phyloP scores from a whole-genome alignment of 2,113 vertebrate species.

The Hymenochirus boettgeri region DNA sequence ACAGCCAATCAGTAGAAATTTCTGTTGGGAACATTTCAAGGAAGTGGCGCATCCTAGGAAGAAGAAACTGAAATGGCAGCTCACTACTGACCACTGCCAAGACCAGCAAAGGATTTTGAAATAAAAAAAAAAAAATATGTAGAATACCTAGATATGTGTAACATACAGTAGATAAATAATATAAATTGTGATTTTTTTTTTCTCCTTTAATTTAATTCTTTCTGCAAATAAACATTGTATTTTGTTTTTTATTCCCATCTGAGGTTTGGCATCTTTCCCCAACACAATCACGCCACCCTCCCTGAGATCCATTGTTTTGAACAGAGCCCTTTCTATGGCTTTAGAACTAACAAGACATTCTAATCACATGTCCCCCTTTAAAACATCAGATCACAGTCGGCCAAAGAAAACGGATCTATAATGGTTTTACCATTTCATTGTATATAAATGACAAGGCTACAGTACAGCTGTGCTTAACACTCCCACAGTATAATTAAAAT shows the following conservation, averaged over 20 bases:
- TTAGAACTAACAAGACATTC: background rate
- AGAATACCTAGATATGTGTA: too few species aligned
- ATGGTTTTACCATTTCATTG: too few species aligned
- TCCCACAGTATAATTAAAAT: constrained; percentile 31
- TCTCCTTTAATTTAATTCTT: background rate
- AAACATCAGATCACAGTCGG: background rate
- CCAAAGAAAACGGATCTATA: background rate
- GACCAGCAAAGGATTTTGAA: too few species aligned
- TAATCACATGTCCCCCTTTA: constrained; percentile 13
- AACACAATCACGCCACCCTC: background rate
- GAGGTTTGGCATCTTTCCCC: background rate
- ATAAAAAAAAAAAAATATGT: too few species aligned
- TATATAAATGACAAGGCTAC: background rate
- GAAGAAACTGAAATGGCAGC: too few species aligned
- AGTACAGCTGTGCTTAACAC: constrained; percentile 19
- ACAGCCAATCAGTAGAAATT: too few species aligned
- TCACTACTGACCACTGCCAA: too few species aligned
- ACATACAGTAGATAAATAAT: too few species aligned
- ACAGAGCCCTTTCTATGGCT: background rate
- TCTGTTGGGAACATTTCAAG: too few species aligned
- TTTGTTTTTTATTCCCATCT: background rate
- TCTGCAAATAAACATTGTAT: background rate
- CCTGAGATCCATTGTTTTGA: background rate
- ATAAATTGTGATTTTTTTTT: too few species aligned
- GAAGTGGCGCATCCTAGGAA: too few species aligned